Percentiles rank a stretch among this genome's conserved stretches.
Evolutionary conservation across 2,888 invertebrate species (phyloP).

Genomic region (Agrotis puta): DNA sequence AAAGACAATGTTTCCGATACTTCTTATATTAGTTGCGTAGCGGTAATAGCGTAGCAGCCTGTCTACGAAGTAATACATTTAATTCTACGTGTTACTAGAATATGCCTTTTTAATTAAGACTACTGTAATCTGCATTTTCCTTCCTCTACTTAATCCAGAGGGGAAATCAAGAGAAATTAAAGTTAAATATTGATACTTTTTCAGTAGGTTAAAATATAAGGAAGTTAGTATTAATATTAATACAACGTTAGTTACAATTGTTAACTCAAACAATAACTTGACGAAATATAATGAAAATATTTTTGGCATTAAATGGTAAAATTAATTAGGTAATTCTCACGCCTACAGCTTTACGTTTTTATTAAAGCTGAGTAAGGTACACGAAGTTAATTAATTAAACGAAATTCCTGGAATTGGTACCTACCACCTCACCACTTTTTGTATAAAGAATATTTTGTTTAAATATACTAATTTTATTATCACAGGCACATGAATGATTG

Average conservation of each 20-base stretch:
- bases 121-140: neutral
- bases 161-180: neutral
- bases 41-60: constrained; percentile 1
- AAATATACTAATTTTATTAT: neutral
- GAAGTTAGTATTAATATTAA: neutral
- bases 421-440: constrained; percentile 1
- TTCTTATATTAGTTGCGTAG: too few species aligned
- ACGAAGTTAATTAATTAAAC: constrained; percentile 19
- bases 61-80: neutral
- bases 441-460: neutral
- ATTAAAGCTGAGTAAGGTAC: constrained; percentile 13
- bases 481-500: too few species aligned
- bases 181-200: too few species aligned
- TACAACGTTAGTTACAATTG: neutral
- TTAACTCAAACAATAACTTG: constrained; percentile 6
- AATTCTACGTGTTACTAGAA: neutral
- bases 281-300: neutral
- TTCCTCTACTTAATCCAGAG: neutral
- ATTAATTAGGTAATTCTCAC: constrained; percentile 21
- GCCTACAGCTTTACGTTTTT: constrained; percentile 14
- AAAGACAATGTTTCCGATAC: too few species aligned
- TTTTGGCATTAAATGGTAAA: constrained; percentile 6
- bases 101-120: neutral
- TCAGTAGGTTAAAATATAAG: too few species aligned
- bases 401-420: constrained; percentile 1